Conservation (phyloP, 2,888 invertebrate genomes). For the Allygus modestus region DNA sequence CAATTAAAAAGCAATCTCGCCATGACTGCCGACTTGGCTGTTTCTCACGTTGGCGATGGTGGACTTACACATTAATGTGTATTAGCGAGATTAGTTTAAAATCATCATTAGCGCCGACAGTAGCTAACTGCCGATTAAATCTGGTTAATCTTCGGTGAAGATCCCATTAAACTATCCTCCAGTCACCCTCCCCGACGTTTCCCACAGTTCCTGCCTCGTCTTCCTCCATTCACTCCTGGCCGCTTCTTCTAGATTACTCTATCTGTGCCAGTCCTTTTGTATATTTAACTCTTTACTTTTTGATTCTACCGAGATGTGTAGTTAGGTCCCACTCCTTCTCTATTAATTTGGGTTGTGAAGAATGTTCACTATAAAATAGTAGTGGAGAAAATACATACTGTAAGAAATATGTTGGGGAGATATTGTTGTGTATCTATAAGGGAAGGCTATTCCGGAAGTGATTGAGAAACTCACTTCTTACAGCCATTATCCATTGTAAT, state of each 20-base stretch:
- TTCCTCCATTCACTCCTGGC: background rate
- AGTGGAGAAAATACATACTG: too few species aligned
- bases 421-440: too few species aligned
- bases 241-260: conserved; percentile 41
- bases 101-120: conserved; percentile 58
- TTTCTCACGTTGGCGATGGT: conserved; percentile 51
- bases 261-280: background rate
- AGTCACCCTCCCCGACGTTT: conserved; percentile 39
- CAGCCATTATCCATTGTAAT: too few species aligned
- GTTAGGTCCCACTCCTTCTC: too few species aligned
- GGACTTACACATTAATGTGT: conserved; percentile 62
- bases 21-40: conserved; percentile 46
- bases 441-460: too few species aligned
- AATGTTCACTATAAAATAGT: too few species aligned
- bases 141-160: conserved; percentile 54
- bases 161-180: conserved; percentile 57
- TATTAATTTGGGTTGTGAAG: too few species aligned
- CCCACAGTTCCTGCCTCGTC: conserved; percentile 9
- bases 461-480: too few species aligned
- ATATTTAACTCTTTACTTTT: too few species aligned
- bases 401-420: too few species aligned
- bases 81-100: conserved; percentile 63
- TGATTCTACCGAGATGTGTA: too few species aligned
- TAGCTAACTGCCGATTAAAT: conserved; percentile 62
- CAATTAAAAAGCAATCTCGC: conserved; percentile 61